Conservation (phyloP, 2,113 vertebrate species). For the Nicator chloris region DNA sequence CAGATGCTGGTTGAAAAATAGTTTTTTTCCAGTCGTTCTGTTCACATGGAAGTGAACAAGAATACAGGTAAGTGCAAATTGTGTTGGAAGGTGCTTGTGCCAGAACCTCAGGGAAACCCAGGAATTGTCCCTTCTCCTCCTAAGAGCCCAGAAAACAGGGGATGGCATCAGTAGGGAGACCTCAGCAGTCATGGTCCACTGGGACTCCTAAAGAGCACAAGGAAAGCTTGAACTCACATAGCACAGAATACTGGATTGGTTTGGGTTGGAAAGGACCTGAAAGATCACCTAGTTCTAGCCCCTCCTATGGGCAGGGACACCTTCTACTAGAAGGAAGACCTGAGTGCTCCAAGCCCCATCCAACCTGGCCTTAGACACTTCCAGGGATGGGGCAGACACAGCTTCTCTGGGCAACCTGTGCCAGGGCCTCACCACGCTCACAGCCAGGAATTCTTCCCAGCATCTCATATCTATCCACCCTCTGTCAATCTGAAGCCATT, state of each 20-base stretch:
- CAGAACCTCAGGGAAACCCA: neutral
- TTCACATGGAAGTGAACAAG: neutral
- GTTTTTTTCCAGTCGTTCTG: neutral
- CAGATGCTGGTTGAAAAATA: neutral
- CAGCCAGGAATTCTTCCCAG: neutral
- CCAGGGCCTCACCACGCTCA: neutral
- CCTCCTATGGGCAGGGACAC: neutral
- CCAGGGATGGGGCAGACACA: neutral
- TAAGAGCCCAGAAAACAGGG: neutral
- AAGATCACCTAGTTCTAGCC: neutral
- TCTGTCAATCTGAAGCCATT: neutral
- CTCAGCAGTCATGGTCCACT: neutral
- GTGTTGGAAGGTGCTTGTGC: neutral
- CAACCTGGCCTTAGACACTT: neutral
- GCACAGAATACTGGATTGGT: neutral
- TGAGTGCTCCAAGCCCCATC: neutral
- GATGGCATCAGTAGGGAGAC: neutral
- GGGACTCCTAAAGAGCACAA: neutral
- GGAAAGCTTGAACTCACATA: neutral
- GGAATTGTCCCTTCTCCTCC: neutral
- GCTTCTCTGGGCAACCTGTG: neutral
- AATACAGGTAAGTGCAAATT: neutral
- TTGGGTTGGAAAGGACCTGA: neutral
- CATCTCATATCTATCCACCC: neutral
- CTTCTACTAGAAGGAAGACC: neutral